Evolutionary conservation across 2,113 vertebrate genomes (phyloP).

Genomic region (Loxodonta africana): DNA sequence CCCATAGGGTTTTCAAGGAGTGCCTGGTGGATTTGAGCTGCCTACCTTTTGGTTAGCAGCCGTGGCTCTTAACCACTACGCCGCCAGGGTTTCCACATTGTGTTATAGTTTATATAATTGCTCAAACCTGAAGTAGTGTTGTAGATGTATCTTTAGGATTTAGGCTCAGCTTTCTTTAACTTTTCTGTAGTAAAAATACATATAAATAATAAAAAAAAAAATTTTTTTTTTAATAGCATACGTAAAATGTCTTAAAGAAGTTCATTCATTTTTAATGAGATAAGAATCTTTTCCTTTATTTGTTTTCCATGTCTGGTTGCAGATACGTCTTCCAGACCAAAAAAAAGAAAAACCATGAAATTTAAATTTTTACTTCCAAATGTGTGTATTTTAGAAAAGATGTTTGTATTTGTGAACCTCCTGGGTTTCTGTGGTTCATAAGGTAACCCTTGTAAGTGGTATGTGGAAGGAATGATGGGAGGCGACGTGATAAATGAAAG

Average conservation of each 20-base stretch:
- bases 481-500: neutral
- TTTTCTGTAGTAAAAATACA: neutral
- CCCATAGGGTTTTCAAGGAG: too few relatives aligned
- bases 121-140: neutral
- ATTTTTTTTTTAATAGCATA: too few relatives aligned
- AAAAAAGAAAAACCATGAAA: neutral
- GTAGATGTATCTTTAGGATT: neutral
- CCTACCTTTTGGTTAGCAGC: too few relatives aligned
- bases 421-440: neutral
- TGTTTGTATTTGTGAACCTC: accelerated
- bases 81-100: too few relatives aligned
- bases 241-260: accelerated
- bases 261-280: too few relatives aligned
- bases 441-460: neutral
- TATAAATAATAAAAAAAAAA: neutral
- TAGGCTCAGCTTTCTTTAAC: neutral
- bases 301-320: too few relatives aligned
- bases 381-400: neutral
- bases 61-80: too few relatives aligned
- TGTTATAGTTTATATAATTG: neutral
- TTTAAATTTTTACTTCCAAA: neutral
- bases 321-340: accelerated
- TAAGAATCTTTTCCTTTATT: accelerated
- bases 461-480: too few relatives aligned
- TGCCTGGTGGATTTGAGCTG: too few relatives aligned